A percentile compares a stretch with the other conserved stretches of the same genome.
phyloP scores from a whole-genome alignment of 2,797 vertebrate genomes.

The Tangara arthus region DNA sequence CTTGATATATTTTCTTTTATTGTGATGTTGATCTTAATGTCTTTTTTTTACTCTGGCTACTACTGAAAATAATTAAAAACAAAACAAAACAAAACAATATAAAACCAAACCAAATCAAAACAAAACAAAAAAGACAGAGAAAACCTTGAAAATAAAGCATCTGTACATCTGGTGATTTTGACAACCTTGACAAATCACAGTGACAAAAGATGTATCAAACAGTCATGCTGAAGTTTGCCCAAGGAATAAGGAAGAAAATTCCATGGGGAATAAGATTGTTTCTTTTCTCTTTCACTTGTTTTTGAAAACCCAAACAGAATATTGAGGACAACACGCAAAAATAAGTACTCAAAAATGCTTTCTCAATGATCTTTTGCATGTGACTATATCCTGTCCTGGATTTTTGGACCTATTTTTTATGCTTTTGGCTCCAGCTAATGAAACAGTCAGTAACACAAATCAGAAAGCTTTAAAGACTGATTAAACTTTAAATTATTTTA shows the following conservation, averaged over 20 bases:
- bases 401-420: neutral
- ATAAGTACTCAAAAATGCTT: neutral
- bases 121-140: neutral
- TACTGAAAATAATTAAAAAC: neutral
- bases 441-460: neutral
- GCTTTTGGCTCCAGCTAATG: neutral
- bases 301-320: neutral
- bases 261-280: neutral
- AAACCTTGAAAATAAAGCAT: neutral
- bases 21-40: neutral
- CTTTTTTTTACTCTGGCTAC: neutral
- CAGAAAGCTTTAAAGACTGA: neutral
- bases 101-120: neutral
- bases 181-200: slow-evolving; percentile 10
- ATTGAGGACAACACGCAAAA: neutral
- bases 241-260: neutral
- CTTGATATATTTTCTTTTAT: neutral
- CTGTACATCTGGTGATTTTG: neutral
- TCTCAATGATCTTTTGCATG: neutral
- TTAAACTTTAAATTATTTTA: neutral
- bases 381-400: neutral
- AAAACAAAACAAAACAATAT: neutral
- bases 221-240: neutral
- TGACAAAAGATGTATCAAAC: neutral
- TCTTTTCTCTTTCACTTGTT: neutral